A percentile compares a stretch with the other conserved stretches of the same genome.
These are phyloP conservation scores for Noctua janthe DNA, from an alignment of 2,888 invertebrate species.

Conservation along the genomic window DNA sequence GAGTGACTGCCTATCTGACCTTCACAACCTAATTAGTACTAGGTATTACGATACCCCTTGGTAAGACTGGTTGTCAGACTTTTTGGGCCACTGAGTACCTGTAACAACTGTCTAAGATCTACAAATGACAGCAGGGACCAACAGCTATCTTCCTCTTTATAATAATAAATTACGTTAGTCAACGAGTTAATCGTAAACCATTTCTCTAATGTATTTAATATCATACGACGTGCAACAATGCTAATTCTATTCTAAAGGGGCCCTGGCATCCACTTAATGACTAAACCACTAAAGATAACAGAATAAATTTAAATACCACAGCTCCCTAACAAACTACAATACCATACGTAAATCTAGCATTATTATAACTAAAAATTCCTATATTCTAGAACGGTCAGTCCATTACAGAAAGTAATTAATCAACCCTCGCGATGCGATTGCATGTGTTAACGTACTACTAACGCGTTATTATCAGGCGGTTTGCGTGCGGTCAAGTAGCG, in stretches of 20 bases:
- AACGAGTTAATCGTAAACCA: background rate
- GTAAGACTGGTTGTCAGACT: too few species aligned
- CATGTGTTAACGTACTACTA: conserved; percentile 71
- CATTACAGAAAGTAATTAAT: conserved; percentile 65
- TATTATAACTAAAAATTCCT: conserved; percentile 52
- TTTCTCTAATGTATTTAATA: background rate
- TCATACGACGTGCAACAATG: conserved; percentile 17
- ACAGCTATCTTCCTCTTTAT: too few species aligned
- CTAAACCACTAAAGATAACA: conserved; percentile 42
- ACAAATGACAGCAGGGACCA: too few species aligned
- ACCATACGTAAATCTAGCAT: conserved; percentile 35
- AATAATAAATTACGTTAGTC: background rate
- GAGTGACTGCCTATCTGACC: too few species aligned
- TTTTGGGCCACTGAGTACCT: too few species aligned
- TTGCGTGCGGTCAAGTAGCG: conserved; percentile 69
- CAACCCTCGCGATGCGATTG: conserved; percentile 67
- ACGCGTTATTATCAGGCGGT: conserved; percentile 60
- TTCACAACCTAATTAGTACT: too few species aligned
- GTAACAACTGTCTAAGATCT: too few species aligned
- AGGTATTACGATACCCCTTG: too few species aligned
- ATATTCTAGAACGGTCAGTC: conserved; percentile 46
- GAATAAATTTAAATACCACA: conserved; percentile 43
- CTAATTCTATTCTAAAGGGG: conserved; percentile 16
- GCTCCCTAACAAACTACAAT: conserved; percentile 12
- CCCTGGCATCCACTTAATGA: conserved; percentile 16